Evolutionary conservation across 1,140 invertebrate genomes (phyloP), one percentile per base, ranked within the genome.

Genomic region (Druon quercuslanigerum): DNA sequence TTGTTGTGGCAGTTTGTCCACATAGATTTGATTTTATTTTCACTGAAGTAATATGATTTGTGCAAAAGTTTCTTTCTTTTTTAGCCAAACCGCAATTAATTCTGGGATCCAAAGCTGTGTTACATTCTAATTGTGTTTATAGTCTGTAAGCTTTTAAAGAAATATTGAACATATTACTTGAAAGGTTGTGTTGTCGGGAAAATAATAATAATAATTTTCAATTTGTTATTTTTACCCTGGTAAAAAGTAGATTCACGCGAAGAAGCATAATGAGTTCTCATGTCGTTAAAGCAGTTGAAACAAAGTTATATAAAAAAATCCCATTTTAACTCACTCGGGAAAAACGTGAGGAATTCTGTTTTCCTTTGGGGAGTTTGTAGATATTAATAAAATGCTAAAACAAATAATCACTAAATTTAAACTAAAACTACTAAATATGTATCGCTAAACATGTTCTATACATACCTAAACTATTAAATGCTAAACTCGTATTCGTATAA

Each of bases 381-480:
- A 60, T 66, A 66, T 66, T 66, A 25, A 66, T 66, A 66, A 66
- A 75, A 80, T 77, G 73, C 57, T 56, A 76, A 76, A 71, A 82
- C 71, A 79, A 82, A 76, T 82, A 85, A 87, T 80, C 79, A 86
- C 83, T 84, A 85, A 87, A 89, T 84, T 86, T 75, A 87, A 88
- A 87, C 80, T 66, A 79, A 85, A 87, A 85, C 80, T 87, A 90
- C 87, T 87, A 87, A 88, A 88, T 81, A 82, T 89, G 84, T 90
- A 90, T 85, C 82, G 84, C 81, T 91, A 89, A 91, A 89, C 83
- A 88, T 89, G 89, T 89, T 87, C 83, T 88, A 90, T 89, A 89
- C 84, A 90, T 90, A 90, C 89, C 89, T 90, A 90, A 90, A 90
- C 84, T 88, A 89, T 88, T 87, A 84, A 91, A 90, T 83, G 85